Evolutionary conservation across 2,113 vertebrate species (phyloP), one percentile per base, ranked within the genome.

Genomic region (Macquaria australasica): DNA sequence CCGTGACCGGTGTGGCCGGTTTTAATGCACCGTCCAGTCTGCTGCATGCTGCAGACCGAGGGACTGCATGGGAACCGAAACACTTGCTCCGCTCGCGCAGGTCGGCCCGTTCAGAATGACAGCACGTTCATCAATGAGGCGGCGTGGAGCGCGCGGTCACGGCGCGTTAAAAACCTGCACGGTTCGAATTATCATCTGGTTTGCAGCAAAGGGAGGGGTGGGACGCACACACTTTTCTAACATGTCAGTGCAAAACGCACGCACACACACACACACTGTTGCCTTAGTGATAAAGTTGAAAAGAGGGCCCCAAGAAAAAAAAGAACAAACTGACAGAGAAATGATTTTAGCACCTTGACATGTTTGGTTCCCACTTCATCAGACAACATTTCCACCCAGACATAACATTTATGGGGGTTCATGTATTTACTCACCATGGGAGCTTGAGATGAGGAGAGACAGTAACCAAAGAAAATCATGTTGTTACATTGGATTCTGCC

Each of bases 81-180:
- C 93, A 94, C 87, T 91, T 93, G 93, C 25, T 90, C 51, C 81
- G 82, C 82, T 83, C 74, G 84, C 62, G 88, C 87, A 89, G 86
- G 78, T 91, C 89, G 75, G 48, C 73, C 72, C 45, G 84, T 59
- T 85, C 84, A 90, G 74, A 88, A 50, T 20, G 83, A 67, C 89
- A 80, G 81, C 72, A 59, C 88, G 85, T 88, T 83, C 81, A 79
- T 94, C 85, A 94, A 94, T 90, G 88, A 79, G 81, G 1, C 81
- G 16, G 51, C 92, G 79, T 88, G 88, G 89, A 91, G 92, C 69
- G 91, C 89, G 85, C 90, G 59, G 93, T 94, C 93, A 94, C 90
- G 91, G 83, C 55, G 63, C 62, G 69, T 94, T 94, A 88, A 72
- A 83, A 84, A 89, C 86, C 88, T 87, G 89, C 91, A 90, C 85